Evolutionary conservation across 2,113 vertebrate genomes (phyloP).

Genomic region (Hemicordylus capensis): DNA sequence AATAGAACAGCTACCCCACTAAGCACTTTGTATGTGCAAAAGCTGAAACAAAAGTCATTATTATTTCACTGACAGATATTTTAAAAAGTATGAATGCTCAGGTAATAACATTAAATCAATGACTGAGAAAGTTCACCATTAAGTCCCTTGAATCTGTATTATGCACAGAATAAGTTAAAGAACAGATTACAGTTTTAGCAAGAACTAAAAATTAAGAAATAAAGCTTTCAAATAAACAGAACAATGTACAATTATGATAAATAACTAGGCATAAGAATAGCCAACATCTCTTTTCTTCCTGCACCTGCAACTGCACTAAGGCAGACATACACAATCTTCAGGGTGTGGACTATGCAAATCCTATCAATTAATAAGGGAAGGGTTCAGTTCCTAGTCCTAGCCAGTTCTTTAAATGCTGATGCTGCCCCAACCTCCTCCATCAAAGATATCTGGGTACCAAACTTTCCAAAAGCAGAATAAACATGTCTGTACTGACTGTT

Average conservation of each 20-base stretch:
- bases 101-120: neutral
- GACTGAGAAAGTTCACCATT: neutral
- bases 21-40: neutral
- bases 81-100: neutral
- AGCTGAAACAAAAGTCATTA: neutral
- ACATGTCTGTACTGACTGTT: neutral
- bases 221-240: no score
- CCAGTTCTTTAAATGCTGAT: neutral
- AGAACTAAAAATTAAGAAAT: no score
- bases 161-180: neutral
- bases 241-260: no score
- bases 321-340: no score
- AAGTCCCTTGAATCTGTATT: neutral
- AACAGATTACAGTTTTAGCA: neutral
- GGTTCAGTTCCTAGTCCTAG: neutral
- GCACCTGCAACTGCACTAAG: no score
- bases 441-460: neutral
- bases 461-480: no score
- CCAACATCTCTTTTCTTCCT: no score
- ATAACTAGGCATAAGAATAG: no score
- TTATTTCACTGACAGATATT: neutral
- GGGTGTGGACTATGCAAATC: no score
- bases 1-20: neutral
- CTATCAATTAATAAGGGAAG: neutral
- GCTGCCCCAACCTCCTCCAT: neutral